Base-by-base conservation (phyloP, 2,888 invertebrate genomes). In the Apotomis betuletana region DNA sequence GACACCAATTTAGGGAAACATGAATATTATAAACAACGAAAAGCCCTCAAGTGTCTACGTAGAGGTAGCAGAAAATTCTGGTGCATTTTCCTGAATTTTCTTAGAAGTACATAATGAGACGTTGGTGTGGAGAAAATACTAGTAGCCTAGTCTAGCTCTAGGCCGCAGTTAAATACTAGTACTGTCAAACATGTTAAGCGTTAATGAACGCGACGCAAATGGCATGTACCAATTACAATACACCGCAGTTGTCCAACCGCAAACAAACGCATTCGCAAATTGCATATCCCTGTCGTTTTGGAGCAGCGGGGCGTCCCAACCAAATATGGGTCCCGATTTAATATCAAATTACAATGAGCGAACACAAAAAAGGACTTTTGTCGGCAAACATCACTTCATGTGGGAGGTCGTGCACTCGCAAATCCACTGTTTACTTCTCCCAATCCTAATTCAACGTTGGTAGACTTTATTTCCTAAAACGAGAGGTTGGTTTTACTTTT, bases 261-360 rank as follows among this genome's bases (percentile, higher is more conserved):
- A 68, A 67, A 68, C 70, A 70, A 67, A 63, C 13, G 72, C 75
- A 80, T 77, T 74, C 75, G 77, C 77, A 82, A 85, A 84, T 83
- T 83, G 79, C 77, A 78, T 80, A 81, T 79, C 63, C 81, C 74
- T 82, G 81, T 80, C 76, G 75, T 80, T 75, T 77, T 67, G 63
- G 64, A 61, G 64, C 59, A 67, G 54, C 67, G 60, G 62, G 74
- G 12, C 64, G 70, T 27, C 44, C 59, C 27, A 63, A 68, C 63
- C 62, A 58, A 72, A 72, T 60, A 67, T 59, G 60, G 70, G 65
- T 13, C 52, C 62, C 51, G 46, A 67, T 55, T 68, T 61, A 67
- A 63, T 72, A 72, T 72, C 72, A 49, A 52, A 68, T 72, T 68
- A 73, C 73, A 73, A 65, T 69, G 61, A 41, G 54, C 49, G 54